Base-by-base conservation (phyloP, 2,797 vertebrate genomes). In the Hapalemur alaotrensis region DNA sequence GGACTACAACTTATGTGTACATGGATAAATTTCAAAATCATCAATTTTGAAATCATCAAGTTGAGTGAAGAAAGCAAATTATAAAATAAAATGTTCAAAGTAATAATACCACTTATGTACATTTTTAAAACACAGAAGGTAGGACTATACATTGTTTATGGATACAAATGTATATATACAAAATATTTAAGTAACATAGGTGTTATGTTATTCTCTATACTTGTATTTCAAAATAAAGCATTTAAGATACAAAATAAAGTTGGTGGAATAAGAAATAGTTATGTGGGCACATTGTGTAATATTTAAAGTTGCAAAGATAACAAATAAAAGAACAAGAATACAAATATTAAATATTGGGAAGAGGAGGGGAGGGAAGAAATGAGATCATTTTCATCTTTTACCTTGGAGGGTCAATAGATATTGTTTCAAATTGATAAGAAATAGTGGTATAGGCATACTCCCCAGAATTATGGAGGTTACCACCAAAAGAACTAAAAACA, bases 391-490 rank as follows among this genome's bases (percentile, higher is more conserved):
- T 80, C 46, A 70, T 89, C 46, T 78, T 87, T 95, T 81, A 81
- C 18, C 28, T 13, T 57, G 28, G 35, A 63, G 32, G 46, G 14
- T 59, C 52, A 94, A 35, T 70, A 80, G 52, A 41, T 86, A 86
- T 23, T 93, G 59, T 91, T 91, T 93, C 79, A 93, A 84, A 57
- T 48, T 52, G 61, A 75, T 81, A 91, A 63, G 73, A 93, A 95
- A 17, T 48, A 59, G 23, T 13, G 18, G 7, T 61, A 3, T 54
- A 91, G 13, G 28, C 38, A 63, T 65, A 50, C 2, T 38, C 23
- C 67, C 25, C 82, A 81, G 52, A 70, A 70, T 54, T 69, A n/a
- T 43, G 57, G 57, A 75, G 28, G 23, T 32, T 67, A 38, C 18
- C 18, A 69, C 32, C 41, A 73, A 85, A 89, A 73, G 12, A 65